Base-by-base conservation (phyloP, 1,140 invertebrate genomes). In the Dendroctonus valens region DNA sequence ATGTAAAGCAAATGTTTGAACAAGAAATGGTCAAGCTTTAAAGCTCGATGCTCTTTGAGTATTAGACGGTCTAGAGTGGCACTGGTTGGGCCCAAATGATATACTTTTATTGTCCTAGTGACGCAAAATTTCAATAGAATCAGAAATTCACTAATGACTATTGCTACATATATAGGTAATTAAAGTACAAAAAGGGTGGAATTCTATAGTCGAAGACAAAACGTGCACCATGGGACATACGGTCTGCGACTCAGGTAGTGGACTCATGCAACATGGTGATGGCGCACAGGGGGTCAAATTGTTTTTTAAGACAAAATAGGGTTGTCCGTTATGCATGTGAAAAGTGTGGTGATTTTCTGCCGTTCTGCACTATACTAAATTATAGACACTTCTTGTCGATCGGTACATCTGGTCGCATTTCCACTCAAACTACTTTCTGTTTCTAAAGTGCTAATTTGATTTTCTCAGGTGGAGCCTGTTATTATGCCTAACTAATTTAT, bases 1-100 rank as follows among this genome's bases (percentile, higher is more conserved):
- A 59, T 41, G 64, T 51, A 51, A 66, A 66, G 44, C 38, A 49
- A 66, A 66, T 66, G 55, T 66, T 66, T 66, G 44, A 42, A n/a
- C 38, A 64, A 64, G 40, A 55, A 64, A 64, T 64, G 62, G 62
- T 64, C 62, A 64, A 57, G 49, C 26, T 46, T 26, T 26, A 26
- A 26, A 26, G 26, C 26, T 26, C 40, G 46, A 57, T 39, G 44
- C n/a, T 7, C 38, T 26, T 54, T 14, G 55, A 41, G 41, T 41
- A 42, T 41, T 40, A 53, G n/a, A 63, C 26, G 6, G 14, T 15
- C 14, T n/a, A 61, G 38, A 50, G 48, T 37, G 11, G 12, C 7
- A 7, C 26, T 26, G 26, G 26, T 26, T 26, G 26, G 26, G 26
- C 3, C 3, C 26, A 26, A 2, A 26, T 26, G 26, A 26, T 26